Percentiles rank a stretch among this genome's conserved stretches.
These are phyloP conservation scores for Ancistrus triradiatus DNA, from an alignment of 2,113 vertebrate species.

Conservation along the genomic window DNA sequence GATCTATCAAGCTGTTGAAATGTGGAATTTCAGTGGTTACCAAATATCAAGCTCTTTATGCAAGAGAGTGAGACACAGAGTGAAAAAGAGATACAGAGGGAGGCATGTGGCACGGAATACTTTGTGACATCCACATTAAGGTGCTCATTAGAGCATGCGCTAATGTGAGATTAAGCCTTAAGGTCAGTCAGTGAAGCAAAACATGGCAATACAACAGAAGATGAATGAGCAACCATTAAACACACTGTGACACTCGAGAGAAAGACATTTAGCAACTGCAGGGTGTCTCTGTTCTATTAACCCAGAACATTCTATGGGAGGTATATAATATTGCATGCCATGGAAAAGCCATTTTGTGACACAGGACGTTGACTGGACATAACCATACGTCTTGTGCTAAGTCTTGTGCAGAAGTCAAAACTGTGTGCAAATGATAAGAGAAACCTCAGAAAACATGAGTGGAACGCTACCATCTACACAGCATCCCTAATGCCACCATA, in stretches of 20 bases:
- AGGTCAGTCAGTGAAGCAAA: constrained; percentile 3
- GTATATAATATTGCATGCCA: background rate
- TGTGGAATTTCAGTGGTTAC: constrained; percentile 6
- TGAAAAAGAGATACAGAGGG: background rate
- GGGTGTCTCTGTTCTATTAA: background rate
- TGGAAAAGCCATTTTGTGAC: no score
- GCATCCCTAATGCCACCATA: no score
- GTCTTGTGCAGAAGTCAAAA: no score
- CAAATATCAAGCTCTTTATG: constrained; percentile 20
- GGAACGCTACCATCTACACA: no score
- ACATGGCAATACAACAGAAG: constrained; percentile 24
- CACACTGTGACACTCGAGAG: background rate
- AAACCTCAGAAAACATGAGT: no score
- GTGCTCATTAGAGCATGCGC: constrained; percentile 19
- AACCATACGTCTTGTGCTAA: no score
- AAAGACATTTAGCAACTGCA: constrained; percentile 9
- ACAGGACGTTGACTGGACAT: no score
- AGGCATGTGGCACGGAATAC: background rate
- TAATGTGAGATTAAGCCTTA: constrained; percentile 35
- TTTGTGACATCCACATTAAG: constrained; percentile 3
- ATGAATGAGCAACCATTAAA: constrained; percentile 16
- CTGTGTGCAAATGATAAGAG: no score
- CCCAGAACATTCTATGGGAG: background rate
- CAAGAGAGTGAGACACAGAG: background rate
- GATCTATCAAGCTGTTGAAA: background rate